Evolutionary conservation across 2,797 vertebrate genomes (phyloP), one percentile per base, ranked within the genome.

Genomic region (Pterois miles): DNA sequence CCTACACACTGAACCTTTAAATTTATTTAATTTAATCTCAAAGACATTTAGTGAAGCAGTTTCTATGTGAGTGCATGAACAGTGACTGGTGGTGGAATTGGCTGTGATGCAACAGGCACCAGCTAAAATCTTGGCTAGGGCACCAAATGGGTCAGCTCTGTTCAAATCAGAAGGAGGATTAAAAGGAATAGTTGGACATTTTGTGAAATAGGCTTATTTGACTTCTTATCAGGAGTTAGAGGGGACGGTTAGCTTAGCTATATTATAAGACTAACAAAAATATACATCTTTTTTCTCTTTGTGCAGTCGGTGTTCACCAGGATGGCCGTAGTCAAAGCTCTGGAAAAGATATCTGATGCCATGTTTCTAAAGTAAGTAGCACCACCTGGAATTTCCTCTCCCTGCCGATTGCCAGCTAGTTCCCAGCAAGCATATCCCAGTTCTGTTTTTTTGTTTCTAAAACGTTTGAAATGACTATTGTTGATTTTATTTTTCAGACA

Each of bases 251-350:
- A 43, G 3, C 40, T 43, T 43, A 43, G 40, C 40, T 43, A 0
- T 53, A 56, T 57, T 20, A 31, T 6, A 57, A 18, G 16, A n/a
- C 8, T 11, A 20, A 57, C n/a, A 20, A 20, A 33, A 57, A 13
- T 2, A 14, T 43, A 16, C 16, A 43, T 43, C 40, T 13, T 13
- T 33, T 48, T 22, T 11, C 11, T 36, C 25, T 33, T 0, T 53
- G 23, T 89, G 59, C 93, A 99, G 98, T 98, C 97, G 25, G 94
- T 99, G 83, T 99, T 98, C 92, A 99, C 98, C 76, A 96, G 98
- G 95, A 98, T 98, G 97, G 98, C 98, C 1, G 98, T 99, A 92
- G 91, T 97, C 83, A 99, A 99, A 95, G 97, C 98, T 43, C 93
- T 99, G 92, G 98, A 96, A 74, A 98, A 97, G 92, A 98, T 99